These are phyloP conservation scores for Latheticus oryzae DNA, from an alignment of 2,888 invertebrate species.

Conservation along the genomic window DNA sequence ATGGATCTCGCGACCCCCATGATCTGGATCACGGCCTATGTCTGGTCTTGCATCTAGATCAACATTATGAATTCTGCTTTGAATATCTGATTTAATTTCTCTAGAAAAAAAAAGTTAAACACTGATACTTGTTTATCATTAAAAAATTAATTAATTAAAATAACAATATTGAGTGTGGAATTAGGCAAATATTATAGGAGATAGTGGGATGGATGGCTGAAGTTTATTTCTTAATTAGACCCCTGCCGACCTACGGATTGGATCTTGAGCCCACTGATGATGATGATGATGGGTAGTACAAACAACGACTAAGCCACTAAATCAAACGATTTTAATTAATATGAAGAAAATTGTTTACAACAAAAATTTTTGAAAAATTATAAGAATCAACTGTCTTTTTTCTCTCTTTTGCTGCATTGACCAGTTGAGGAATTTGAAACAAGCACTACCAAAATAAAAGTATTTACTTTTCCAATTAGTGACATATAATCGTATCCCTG, in stretches of 20 bases:
- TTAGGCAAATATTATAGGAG: slow-evolving; percentile 37
- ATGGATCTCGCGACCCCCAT: slow-evolving; percentile 51
- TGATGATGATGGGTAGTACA: slow-evolving; percentile 19
- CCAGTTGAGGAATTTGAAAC: slow-evolving; percentile 8
- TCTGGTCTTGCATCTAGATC: slow-evolving; percentile 35
- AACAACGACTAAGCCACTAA: slow-evolving; percentile 28
- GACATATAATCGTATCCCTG: slow-evolving; percentile 27
- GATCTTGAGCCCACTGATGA: slow-evolving; percentile 39
- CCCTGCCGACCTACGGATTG: slow-evolving; percentile 42
- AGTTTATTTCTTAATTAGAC: slow-evolving; percentile 48
- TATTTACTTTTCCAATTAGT: slow-evolving; percentile 28
- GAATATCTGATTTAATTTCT: slow-evolving; percentile 17
- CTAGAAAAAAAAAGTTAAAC: too few species aligned
- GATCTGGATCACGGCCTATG: slow-evolving; percentile 48
- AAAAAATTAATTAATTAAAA: slow-evolving; percentile 43
- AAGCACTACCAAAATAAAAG: slow-evolving; percentile 1
- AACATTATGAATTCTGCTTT: slow-evolving; percentile 18
- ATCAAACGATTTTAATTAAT: slow-evolving; percentile 35
- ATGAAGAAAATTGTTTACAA: slow-evolving; percentile 27
- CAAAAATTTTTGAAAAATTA: too few species aligned
- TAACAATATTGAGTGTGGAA: slow-evolving; percentile 35
- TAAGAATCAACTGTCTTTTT: too few species aligned
- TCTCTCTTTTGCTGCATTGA: too few species aligned
- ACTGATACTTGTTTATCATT: too few species aligned
- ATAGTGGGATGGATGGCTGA: slow-evolving; percentile 43